Conservation (phyloP, 2,888 invertebrate species). For the Thecophora atra region DNA sequence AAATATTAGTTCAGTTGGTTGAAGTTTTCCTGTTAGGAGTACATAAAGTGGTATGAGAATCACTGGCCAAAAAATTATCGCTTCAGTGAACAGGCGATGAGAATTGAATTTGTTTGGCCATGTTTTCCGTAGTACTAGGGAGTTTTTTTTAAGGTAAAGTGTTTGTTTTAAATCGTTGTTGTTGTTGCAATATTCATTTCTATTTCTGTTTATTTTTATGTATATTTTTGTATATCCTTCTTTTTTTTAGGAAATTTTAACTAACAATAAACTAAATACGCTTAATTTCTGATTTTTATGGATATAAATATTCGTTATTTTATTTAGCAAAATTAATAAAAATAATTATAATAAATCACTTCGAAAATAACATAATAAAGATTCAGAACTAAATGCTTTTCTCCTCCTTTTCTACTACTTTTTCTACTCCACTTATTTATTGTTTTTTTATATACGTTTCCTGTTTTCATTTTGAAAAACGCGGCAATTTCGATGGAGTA, state of each 20-base stretch:
- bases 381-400: neutral
- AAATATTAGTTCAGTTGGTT: neutral
- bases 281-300: neutral
- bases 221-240: no score
- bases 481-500: neutral
- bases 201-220: conserved; percentile 14
- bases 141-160: no score
- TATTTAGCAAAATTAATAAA: neutral
- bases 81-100: conserved; percentile 2
- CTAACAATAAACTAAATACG: no score
- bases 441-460: no score
- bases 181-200: neutral
- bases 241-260: no score
- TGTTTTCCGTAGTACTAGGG: neutral
- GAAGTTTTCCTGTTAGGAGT: neutral
- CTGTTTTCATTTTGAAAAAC: no score
- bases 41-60: neutral
- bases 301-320: no score
- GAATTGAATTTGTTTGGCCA: conserved; percentile 3
- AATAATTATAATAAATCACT: neutral
- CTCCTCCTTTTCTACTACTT: neutral
- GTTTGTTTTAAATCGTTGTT: neutral
- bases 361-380: neutral
- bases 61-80: conserved; percentile 1
- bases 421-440: neutral